phyloP scores from a whole-genome alignment of 2,113 vertebrate genomes.

The Strix uralensis region DNA sequence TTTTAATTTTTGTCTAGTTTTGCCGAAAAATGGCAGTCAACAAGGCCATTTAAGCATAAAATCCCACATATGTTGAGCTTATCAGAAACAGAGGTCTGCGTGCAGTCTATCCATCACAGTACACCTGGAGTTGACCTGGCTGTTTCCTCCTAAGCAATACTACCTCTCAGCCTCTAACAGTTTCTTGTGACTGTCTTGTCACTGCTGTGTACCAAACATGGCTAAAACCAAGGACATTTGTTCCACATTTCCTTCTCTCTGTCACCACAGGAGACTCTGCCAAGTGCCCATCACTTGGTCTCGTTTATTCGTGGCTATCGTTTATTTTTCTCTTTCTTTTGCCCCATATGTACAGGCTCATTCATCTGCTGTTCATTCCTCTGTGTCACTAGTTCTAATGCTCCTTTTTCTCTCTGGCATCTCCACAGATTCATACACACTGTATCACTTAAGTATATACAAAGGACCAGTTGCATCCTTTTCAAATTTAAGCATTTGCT shows the following conservation, averaged over 20 bases:
- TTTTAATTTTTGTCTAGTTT: background rate
- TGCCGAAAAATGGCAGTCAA: background rate
- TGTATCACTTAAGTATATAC: background rate
- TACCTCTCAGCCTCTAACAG: background rate
- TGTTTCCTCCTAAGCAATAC: background rate
- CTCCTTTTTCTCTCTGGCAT: background rate
- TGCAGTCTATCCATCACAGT: background rate
- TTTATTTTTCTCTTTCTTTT: background rate
- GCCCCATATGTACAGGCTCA: fast-evolving
- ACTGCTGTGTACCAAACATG: background rate
- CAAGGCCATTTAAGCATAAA: background rate
- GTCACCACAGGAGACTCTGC: background rate
- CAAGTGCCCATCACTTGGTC: background rate
- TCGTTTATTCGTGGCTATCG: background rate
- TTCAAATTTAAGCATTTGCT: background rate
- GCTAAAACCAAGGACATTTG: background rate
- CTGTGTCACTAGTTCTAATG: background rate
- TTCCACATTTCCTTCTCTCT: background rate
- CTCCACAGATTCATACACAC: background rate
- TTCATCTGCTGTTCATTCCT: background rate
- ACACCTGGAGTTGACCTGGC: background rate
- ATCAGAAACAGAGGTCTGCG: background rate
- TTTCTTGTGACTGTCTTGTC: background rate
- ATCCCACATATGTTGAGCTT: background rate
- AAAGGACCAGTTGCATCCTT: background rate